Evolutionary conservation across 2,888 invertebrate species (phyloP), one percentile per base, ranked within the genome.

Genomic region (Ganaspis brasiliensis): DNA sequence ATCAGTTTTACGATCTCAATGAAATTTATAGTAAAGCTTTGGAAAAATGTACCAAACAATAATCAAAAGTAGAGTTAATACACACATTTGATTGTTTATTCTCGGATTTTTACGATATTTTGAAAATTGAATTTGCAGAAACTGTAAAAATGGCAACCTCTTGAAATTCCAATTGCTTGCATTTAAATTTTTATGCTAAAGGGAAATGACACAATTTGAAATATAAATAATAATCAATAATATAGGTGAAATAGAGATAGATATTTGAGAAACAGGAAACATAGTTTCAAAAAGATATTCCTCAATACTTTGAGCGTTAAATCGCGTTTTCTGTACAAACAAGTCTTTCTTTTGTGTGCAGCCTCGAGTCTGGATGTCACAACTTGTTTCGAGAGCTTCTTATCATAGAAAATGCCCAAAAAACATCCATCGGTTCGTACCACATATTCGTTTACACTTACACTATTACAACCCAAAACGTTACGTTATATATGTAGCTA

Each of bases 351-450:
- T 75, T 80, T 84, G 89, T 87, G 88, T 86, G 89, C 90, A 90
- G 91, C 89, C 89, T 84, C 87, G 84, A 87, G 85, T 87, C 88
- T 88, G 89, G 90, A 89, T 90, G 89, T 87, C 87, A 87, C 89
- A 87, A 85, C 88, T 89, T 88, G 87, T 87, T 81, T 86, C 88
- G 85, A 88, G 88, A 88, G 87, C 88, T 85, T 88, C 88, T 87
- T 86, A 87, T 89, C 88, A 85, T 90, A 90, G 89, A 91, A 89
- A 90, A 91, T 90, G 90, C 86, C 89, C 86, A 89, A 90, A 88
- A 90, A 87, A 89, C 87, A 87, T 87, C 87, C 89, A 89, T 87
- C 89, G 91, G 90, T 90, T 91, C 89, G 90, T 90, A 91, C 90
- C 85, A 82, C 76, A 82, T 63, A 37, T 63, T 19, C 63, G 5